Percentiles rank a stretch among this genome's conserved stretches.
These are phyloP conservation scores for Melanchra persicariae DNA, from an alignment of 2,888 invertebrate species.

Conservation along the genomic window DNA sequence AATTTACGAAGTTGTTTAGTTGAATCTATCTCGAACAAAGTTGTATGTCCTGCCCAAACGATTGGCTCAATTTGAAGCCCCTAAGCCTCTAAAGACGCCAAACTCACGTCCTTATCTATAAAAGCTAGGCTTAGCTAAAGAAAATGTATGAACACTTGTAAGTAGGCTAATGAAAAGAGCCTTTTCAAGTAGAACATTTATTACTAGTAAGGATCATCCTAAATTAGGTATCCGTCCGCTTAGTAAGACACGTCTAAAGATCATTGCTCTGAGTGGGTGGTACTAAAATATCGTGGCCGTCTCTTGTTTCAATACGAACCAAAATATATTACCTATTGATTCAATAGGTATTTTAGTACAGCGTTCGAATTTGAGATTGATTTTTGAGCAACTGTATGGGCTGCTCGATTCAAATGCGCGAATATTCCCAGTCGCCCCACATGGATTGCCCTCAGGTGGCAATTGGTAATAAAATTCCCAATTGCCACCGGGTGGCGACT, in stretches of 20 bases:
- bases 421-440: no score
- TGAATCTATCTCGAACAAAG: constrained; percentile 32
- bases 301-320: constrained; percentile 3
- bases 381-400: background rate
- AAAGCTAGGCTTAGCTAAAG: constrained; percentile 14
- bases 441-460: no score
- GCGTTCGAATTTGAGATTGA: background rate
- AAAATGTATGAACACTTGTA: constrained; percentile 35
- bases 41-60: constrained; percentile 25
- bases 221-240: constrained; percentile 13
- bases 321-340: background rate
- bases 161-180: constrained; percentile 36
- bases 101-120: constrained; percentile 13
- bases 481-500: no score
- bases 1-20: constrained; percentile 36
- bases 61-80: constrained; percentile 29
- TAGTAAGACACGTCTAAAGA: background rate
- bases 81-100: constrained; percentile 13
- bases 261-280: constrained; percentile 8
- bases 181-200: constrained; percentile 30
- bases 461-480: no score
- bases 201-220: constrained; percentile 25
- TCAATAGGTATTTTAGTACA: background rate
- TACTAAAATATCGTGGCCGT: background rate
- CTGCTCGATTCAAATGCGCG: constrained; percentile 2